phyloP scores from a whole-genome alignment of 2,113 vertebrate genomes.

The Gallinago media region DNA sequence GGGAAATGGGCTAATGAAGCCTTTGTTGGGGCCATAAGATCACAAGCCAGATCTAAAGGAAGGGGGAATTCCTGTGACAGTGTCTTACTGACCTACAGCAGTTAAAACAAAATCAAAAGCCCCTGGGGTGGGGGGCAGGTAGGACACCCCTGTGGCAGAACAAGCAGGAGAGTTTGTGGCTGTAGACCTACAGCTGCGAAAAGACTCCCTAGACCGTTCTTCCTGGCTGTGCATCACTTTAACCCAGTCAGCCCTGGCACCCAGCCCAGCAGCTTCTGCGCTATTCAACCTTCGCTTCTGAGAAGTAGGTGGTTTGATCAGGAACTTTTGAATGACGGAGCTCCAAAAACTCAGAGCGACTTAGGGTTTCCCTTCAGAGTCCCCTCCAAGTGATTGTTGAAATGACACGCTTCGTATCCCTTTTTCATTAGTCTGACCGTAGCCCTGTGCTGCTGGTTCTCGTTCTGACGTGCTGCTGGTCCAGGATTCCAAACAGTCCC shows the following conservation, averaged over 20 bases:
- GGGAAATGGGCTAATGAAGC: not conserved
- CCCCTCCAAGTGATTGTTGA: not conserved
- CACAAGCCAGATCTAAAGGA: not conserved
- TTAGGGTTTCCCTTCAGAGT: not conserved
- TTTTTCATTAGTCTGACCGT: not conserved
- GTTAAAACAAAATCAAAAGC: not conserved
- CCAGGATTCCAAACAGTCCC: not conserved
- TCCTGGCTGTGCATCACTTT: not conserved
- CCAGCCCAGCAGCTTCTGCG: not conserved
- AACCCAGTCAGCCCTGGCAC: not conserved
- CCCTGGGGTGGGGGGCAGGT: not conserved
- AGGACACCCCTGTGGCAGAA: rapidly evolving
- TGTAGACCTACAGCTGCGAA: not conserved
- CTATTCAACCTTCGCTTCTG: not conserved
- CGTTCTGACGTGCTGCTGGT: not conserved
- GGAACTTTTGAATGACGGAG: rapidly evolving
- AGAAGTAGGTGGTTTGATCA: not conserved
- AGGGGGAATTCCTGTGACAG: not conserved
- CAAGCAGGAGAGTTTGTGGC: not conserved
- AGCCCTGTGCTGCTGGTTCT: not conserved
- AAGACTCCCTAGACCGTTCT: not conserved
- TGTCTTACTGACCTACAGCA: not conserved
- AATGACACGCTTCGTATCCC: rapidly evolving
- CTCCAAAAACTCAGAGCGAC: not conserved
- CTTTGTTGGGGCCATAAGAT: not conserved